Conservation (phyloP, 2,888 invertebrate species). For the Teinopalpus imperialis region DNA sequence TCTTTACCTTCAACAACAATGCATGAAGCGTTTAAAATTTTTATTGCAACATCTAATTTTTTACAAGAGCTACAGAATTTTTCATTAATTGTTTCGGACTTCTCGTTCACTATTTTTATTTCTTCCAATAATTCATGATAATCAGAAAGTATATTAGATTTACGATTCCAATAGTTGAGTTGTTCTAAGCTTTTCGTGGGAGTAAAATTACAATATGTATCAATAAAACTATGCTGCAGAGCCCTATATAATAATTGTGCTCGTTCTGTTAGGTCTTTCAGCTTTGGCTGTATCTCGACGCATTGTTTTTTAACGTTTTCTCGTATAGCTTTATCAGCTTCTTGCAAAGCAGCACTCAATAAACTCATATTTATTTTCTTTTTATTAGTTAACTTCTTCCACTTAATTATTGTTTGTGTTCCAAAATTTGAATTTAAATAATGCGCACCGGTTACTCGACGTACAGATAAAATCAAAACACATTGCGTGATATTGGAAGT, state of each 20-base stretch:
- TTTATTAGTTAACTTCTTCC: not conserved
- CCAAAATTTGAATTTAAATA: constrained; percentile 16
- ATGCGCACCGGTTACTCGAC: not conserved
- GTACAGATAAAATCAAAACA: not conserved
- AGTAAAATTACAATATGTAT: constrained; percentile 59
- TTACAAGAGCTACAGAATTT: constrained; percentile 49
- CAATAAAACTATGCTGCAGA: constrained; percentile 64
- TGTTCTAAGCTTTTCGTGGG: constrained; percentile 68
- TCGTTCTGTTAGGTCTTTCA: constrained; percentile 62
- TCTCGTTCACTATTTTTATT: constrained; percentile 42
- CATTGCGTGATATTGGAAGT: no score
- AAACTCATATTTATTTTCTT: constrained; percentile 57
- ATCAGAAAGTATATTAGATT: constrained; percentile 53
- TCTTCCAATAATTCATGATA: constrained; percentile 44
- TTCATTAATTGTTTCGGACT: constrained; percentile 45
- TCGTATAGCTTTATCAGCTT: constrained; percentile 55
- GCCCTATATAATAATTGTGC: constrained; percentile 65
- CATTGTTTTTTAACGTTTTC: constrained; percentile 58
- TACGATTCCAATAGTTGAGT: constrained; percentile 63
- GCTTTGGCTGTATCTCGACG: constrained; percentile 49
- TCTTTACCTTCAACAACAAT: constrained; percentile 55
- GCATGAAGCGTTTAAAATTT: constrained; percentile 51
- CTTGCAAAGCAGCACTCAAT: constrained; percentile 60
- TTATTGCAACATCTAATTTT: constrained; percentile 49
- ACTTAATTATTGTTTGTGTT: not conserved